A percentile compares a stretch with the other conserved stretches of the same genome.
Conservation (phyloP, 2,888 invertebrate species). For the Serrognathus titanus region DNA sequence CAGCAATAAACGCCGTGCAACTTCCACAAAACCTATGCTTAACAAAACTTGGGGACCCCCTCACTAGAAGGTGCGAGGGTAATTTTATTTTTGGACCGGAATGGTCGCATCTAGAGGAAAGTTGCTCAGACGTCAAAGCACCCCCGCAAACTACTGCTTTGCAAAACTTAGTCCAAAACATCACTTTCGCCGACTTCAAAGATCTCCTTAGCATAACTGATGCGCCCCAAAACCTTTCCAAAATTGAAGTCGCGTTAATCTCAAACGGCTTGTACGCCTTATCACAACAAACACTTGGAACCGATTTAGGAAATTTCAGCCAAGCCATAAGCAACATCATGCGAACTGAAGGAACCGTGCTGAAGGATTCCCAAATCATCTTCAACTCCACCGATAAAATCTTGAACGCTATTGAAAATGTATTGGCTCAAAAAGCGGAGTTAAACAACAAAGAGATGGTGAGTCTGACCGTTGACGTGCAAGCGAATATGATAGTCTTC, state of each 20-base stretch:
- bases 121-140: background rate
- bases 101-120: conserved; percentile 3
- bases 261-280: conserved; percentile 2
- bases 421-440: conserved; percentile 4
- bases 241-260: conserved; percentile 7
- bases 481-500: conserved; percentile 6
- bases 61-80: conserved; percentile 8
- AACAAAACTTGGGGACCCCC: conserved; percentile 1
- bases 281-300: background rate
- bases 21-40: conserved; percentile 51
- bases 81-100: conserved; percentile 3
- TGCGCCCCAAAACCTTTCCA: too few relatives aligned
- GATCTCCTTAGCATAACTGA: conserved; percentile 16
- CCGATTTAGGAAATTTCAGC: conserved; percentile 3
- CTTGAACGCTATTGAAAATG: conserved; percentile 9
- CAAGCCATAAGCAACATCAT: conserved; percentile 8
- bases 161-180: too few relatives aligned
- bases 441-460: background rate
- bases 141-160: conserved; percentile 13
- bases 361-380: conserved; percentile 6
- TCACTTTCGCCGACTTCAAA: conserved; percentile 24
- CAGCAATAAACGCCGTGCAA: conserved; percentile 51
- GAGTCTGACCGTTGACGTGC: background rate
- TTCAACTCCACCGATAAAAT: conserved; percentile 14
- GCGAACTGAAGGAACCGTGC: background rate